Percentiles rank a stretch among this genome's conserved stretches.
phyloP scores from a whole-genome alignment of 2,888 invertebrate species.

The Melanchra persicariae region DNA sequence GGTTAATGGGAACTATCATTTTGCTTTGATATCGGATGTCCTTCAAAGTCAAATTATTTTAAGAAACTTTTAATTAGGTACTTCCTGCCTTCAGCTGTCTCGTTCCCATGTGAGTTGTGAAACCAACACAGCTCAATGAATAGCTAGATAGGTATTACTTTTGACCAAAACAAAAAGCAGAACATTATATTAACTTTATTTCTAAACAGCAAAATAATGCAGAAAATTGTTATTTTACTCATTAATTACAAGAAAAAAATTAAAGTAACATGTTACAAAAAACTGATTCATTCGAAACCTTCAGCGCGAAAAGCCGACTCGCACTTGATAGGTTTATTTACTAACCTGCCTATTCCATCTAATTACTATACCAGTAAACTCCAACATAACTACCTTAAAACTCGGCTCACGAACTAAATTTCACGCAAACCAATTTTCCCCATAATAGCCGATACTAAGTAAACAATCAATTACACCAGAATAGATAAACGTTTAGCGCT shows the following conservation, averaged over 20 bases:
- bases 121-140: not conserved
- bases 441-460: not conserved
- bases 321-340: not conserved
- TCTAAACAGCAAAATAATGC: no score
- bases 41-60: not conserved
- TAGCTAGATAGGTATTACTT: no score
- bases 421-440: not conserved
- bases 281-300: no score
- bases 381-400: not conserved
- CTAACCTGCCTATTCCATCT: not conserved
- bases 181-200: not conserved
- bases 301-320: no score
- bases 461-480: not conserved
- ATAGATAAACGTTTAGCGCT: conserved; percentile 29
- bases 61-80: conserved; percentile 10
- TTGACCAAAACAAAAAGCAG: not conserved
- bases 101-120: conserved; percentile 6
- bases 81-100: conserved; percentile 5
- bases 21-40: not conserved
- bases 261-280: no score
- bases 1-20: not conserved
- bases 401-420: not conserved
- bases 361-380: no score
- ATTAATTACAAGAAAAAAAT: no score
- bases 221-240: no score